Evolutionary conservation across 2,888 invertebrate species (phyloP), one percentile per base, ranked within the genome.

Genomic region (Eristalis arbustorum): DNA sequence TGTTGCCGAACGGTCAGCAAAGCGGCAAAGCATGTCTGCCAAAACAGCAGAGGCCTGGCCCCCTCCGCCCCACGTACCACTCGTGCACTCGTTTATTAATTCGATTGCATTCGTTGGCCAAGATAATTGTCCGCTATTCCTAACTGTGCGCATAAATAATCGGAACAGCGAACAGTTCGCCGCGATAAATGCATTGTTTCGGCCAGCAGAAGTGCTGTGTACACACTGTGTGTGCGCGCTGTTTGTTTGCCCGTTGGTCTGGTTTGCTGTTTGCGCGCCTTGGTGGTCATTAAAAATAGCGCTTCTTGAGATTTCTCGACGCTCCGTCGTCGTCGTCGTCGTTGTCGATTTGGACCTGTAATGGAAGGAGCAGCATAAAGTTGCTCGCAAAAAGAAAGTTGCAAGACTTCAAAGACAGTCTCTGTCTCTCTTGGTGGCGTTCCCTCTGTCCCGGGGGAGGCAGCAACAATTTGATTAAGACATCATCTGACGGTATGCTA

Each of bases 271-370:
- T 31, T 31, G 31, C n/a, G 31, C n/a, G 49, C 66, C 40, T 59
- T 68, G 42, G 72, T 73, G 83, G 83, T 83, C 83, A 83, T 83
- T 74, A 79, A 84, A 84, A 84, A 66, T 28, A 75, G 49, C 56
- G 34, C 68, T 49, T 49, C 49, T 49, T 49, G 49, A 18, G 49
- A 18, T 49, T 49, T 49, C 49, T 42, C 14, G 18, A 8, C 49
- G 49, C 18, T 8, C 63, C 42, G 25, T 34, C 57, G 31, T 56
- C 62, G n/a, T 8, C 34, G 14, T 25, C n/a, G 18, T 8, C 49
- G 67, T 66, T 49, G 22, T 11, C 61, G 31, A 49, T 59, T 81
- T 82, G 77, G 67, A 40, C 68, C 68, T n/a, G 22, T 69, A 56
- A 34, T 69, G 74, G 63, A 40, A 56, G 56, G 63, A 74, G 64